Evolutionary conservation across 1,140 invertebrate genomes (phyloP), one percentile per base, ranked within the genome.

Genomic region (Meloidogyne chitwoodi): DNA sequence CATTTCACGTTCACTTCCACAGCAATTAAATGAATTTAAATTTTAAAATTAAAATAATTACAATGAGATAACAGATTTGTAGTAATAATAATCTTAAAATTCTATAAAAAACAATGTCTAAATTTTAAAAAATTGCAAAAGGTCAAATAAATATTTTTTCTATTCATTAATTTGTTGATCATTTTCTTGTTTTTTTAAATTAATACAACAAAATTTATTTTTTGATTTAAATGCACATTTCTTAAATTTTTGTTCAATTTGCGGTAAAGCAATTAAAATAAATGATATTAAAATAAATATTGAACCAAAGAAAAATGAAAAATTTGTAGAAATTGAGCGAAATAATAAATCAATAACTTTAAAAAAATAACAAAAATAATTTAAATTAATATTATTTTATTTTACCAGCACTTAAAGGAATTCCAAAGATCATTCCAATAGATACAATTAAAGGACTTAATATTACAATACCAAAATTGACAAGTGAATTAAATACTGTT

Each of bases 401-500:
- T 29, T 64, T 74, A 84, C 83, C 77, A 24, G 84, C 75, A 70
- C 79, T 86, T 14, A 87, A 64, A 26, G 84, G 84, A 19, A 86
- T 79, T 56, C 84, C 84, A 31, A 77, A 77, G 0, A 86, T 62
- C 85, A 86, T 87, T 38, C 84, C 84, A 63, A 86, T 80, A 19
- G 84, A 86, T 31, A 84, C 75, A 14, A 83, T 75, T 14, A 86
- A 73, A 16, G 84, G 85, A 68, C 78, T 74, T 14, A 87, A 68
- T 5, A 86, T 70, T 62, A 81, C 83, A 41, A 86, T 86, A 62
- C 84, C 84, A 29, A 87, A 86, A 63, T 86, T 86, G 27, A 85
- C 76, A 16, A 87, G 74, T 56, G 87, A 86, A 61, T 86, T 86
- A 80, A 85, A 86, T 22, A 86, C 85, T 84, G 48, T n/a, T n/a